These are phyloP conservation scores for Bombycilla garrulus DNA, from an alignment of 2,113 vertebrate species.

Conservation along the genomic window DNA sequence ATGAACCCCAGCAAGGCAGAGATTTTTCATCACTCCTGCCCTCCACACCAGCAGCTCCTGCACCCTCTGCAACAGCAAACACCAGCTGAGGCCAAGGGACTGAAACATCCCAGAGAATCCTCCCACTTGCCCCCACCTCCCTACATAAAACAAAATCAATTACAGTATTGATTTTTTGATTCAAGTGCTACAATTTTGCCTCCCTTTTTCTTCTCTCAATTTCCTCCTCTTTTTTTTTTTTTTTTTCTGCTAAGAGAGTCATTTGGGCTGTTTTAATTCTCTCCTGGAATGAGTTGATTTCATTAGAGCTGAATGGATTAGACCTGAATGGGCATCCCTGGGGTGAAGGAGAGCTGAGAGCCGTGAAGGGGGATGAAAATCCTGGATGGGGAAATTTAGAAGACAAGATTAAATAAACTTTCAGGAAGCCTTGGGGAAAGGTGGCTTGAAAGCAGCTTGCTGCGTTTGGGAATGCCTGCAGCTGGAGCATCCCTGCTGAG, in stretches of 20 bases:
- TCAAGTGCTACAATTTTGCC: background rate
- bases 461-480: background rate
- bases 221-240: background rate
- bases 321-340: background rate
- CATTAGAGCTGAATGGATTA: background rate
- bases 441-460: background rate
- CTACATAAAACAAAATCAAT: background rate
- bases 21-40: background rate
- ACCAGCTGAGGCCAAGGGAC: background rate
- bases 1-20: background rate
- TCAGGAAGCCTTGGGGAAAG: background rate
- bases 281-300: background rate
- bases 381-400: background rate
- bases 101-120: background rate
- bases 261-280: background rate
- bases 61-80: background rate
- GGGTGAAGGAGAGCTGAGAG: background rate
- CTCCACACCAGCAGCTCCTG: background rate
- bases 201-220: background rate
- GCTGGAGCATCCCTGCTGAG: background rate
- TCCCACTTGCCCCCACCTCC: background rate
- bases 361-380: background rate
- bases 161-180: background rate
- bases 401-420: background rate
- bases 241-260: background rate